Evolutionary conservation across 2,797 vertebrate genomes (phyloP).

Genomic region (Pogonophryne albipinna): DNA sequence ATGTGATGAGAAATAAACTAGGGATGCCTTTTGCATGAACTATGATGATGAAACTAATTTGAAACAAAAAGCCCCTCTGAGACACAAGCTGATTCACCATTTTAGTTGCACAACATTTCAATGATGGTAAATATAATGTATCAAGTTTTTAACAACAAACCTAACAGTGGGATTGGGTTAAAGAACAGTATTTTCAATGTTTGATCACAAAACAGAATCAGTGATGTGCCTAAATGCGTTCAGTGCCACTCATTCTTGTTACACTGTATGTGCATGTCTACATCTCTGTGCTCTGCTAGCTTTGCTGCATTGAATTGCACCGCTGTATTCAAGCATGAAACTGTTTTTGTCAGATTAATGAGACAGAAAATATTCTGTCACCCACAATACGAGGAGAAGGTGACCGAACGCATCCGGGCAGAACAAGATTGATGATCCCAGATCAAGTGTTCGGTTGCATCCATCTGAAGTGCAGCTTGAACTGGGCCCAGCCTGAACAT

Average conservation of each 20-base stretch:
- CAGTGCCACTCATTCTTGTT: conserved; percentile 1
- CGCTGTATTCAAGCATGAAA: background rate
- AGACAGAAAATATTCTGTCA: conserved; percentile 20
- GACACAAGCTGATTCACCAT: background rate
- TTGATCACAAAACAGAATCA: conserved; percentile 7
- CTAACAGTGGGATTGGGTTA: background rate
- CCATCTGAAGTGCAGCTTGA: conserved; percentile 24
- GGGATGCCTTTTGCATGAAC: background rate
- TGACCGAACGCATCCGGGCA: conserved; percentile 32
- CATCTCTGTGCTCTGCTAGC: background rate
- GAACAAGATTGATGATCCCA: conserved; percentile 34
- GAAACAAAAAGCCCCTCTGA: background rate
- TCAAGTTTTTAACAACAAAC: background rate
- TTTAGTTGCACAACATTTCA: background rate
- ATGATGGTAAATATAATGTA: background rate
- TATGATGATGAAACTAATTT: background rate
- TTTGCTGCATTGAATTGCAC: background rate
- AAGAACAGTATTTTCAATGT: too few species aligned
- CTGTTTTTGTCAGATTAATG: conserved; percentile 20
- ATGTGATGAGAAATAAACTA: too few species aligned
- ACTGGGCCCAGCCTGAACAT: conserved; percentile 15
- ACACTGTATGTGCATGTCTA: background rate
- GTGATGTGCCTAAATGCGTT: background rate
- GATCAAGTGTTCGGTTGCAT: conserved; percentile 33
- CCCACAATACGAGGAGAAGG: conserved; percentile 22